Percentiles rank a stretch among this genome's conserved stretches.
Conservation (phyloP, 2,113 vertebrate genomes). For the Dasyurus viverrinus region DNA sequence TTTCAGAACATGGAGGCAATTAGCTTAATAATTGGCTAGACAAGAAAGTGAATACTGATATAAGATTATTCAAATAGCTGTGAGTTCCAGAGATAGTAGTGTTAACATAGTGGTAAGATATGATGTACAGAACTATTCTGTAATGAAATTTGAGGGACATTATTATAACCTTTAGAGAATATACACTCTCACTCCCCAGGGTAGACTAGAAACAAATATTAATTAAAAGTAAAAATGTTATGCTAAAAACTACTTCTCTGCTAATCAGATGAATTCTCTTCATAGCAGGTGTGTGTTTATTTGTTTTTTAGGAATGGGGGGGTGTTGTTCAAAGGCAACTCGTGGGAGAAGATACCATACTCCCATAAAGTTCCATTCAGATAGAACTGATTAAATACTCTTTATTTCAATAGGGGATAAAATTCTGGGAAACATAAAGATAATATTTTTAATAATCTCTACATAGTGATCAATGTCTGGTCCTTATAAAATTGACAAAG, state of each 20-base stretch:
- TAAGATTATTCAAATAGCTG: constrained; percentile 19
- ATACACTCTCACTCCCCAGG: constrained; percentile 15
- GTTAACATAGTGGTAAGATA: background rate
- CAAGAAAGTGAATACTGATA: background rate
- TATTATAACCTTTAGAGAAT: constrained; percentile 2
- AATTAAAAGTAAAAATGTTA: constrained; percentile 17
- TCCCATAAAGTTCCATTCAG: background rate
- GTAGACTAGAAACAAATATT: constrained; percentile 42
- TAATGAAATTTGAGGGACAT: constrained; percentile 3
- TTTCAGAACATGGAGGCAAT: constrained; percentile 46
- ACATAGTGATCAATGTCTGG: constrained; percentile 27
- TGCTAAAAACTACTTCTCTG: background rate
- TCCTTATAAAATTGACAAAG: constrained; percentile 6
- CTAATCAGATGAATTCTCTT: background rate
- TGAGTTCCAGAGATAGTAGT: too few relatives aligned
- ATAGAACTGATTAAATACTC: constrained; percentile 9
- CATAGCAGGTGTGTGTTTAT: background rate
- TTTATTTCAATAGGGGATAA: constrained; percentile 4
- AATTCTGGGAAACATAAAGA: background rate
- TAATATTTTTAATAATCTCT: background rate
- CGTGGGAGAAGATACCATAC: background rate
- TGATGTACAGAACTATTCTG: background rate
- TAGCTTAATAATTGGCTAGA: constrained; percentile 30
- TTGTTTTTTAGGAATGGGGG: too few relatives aligned
- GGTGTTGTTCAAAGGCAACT: background rate